A percentile compares a stretch with the other conserved stretches of the same genome.
Evolutionary conservation across 2,113 vertebrate genomes (phyloP).

Genomic region (mouse (Mus musculus)): DNA sequence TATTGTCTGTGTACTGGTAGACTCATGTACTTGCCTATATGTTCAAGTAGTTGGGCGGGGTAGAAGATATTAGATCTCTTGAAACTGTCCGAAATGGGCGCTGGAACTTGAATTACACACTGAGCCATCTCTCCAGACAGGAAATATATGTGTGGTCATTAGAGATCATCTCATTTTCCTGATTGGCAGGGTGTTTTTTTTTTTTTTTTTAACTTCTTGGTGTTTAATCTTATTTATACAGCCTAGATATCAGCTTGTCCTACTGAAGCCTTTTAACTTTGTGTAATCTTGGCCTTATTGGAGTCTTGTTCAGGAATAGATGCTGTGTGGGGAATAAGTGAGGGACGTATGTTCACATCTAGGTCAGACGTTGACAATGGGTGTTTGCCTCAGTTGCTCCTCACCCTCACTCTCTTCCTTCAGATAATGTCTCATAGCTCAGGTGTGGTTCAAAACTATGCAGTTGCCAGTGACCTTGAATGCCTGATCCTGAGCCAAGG

Average conservation of each 20-base stretch:
- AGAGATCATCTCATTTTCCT: background rate
- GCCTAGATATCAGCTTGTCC: background rate
- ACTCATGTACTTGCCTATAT: background rate
- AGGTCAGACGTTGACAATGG: background rate
- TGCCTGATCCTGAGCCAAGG: background rate
- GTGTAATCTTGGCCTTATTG: background rate
- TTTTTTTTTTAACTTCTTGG: background rate
- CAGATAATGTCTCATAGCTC: background rate
- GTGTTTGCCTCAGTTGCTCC: background rate
- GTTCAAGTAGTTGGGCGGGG: background rate
- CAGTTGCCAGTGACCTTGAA: background rate
- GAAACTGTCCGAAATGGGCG: background rate
- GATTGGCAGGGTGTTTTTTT: background rate
- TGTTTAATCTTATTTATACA: background rate
- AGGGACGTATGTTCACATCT: background rate
- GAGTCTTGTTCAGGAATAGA: background rate
- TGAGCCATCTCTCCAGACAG: background rate
- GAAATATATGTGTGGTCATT: background rate
- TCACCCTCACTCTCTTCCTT: background rate
- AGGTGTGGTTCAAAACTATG: background rate
- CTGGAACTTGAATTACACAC: background rate
- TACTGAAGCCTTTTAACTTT: background rate
- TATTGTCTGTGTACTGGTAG: background rate
- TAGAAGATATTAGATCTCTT: background rate
- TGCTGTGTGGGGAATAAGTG: background rate